Evolutionary conservation across 2,797 vertebrate species (phyloP), one percentile per base, ranked within the genome.

Genomic region (Parambassis ranga): DNA sequence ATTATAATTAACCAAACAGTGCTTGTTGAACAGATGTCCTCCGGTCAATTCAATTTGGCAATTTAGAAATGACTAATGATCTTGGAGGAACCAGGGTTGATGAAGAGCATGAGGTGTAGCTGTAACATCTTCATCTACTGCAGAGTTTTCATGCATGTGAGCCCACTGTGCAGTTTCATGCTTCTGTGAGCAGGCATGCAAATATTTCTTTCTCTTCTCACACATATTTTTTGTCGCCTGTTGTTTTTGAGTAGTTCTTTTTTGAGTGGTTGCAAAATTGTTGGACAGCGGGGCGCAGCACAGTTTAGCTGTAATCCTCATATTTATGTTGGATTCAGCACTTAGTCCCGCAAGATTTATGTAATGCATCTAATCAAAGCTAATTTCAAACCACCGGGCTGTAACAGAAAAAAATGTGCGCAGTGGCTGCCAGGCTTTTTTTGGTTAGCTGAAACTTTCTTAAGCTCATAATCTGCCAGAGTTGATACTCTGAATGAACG

Each of bases 251-350:
- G 30, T 31, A 39, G 13, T 71, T 44, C n/a, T 65, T 68, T 59
- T 50, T 63, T 39, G 50, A 60, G 23, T 46, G 44, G 19, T 22
- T 71, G 38, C 36, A 33, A 19, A 48, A 42, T 67, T 58, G 70
- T 77, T 74, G 66, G 77, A 73, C 79, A 60, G 50, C 33, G 43
- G 47, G 42, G 60, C 61, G 50, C 41, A 43, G 37, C 64, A 14
- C 64, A 73, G 65, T 81, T 78, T 78, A 79, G 50, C 63, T 37
- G 44, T 86, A 88, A 86, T 86, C 82, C 84, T 81, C 78, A 55
- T 78, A 74, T 84, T 84, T 83, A 82, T 84, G 77, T 81, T 82
- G 86, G 81, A 85, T 84, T 81, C 77, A 56, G 46, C 75, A 38
- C 51, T 73, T 71, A 76, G 66, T 88, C 81, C 74, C 79, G 60